Base-by-base conservation (phyloP, 2,113 vertebrate species). In the Oostethus manadensis region DNA sequence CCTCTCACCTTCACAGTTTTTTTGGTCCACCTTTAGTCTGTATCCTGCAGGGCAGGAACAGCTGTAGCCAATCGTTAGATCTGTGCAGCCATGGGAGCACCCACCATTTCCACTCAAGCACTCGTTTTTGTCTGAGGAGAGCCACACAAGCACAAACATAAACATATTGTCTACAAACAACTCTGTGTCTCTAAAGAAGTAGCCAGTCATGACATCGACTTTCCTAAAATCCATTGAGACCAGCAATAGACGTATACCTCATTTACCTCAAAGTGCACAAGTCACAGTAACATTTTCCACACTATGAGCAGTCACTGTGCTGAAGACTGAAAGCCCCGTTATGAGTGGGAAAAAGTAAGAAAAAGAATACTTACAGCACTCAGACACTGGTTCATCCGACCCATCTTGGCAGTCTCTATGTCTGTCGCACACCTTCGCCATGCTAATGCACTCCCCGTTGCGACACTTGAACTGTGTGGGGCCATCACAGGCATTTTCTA, bases 31-130 rank as follows among this genome's bases (percentile, higher is more conserved):
- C 48, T 55, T 53, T 6, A 97, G 87, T 6, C 0, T 79, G 84
- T 91, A 94, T 9, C 94, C 94, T 1, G 70, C 40, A 0, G 82
- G 89, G 43, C 94, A 97, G 35, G 88, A 74, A 62, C 94, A 97
- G 76, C 91, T 87, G 22, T 79, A 88, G 29, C 94, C 91, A 0
- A 95, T 56, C 64, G 90, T 93, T 70, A 92, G 89, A 71, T 95
- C 86, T 0, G 66, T 81, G 74, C 94, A 96, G 47, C 44, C 6
- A 44, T 96, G 91, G 17, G 93, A 92, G 65, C 94, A 97, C 60
- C 90, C 88, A 0, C 91, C 92, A 0, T 92, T 94, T 58, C 57
- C 64, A 1, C 49, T 70, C 60, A 87, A 54, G 62, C 94, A 97
- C 68, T 96, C 94, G 0, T 97, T 90, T 13, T 64, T 81, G 23